phyloP scores from a whole-genome alignment of 2,113 vertebrate species.

The Platanista minor region DNA sequence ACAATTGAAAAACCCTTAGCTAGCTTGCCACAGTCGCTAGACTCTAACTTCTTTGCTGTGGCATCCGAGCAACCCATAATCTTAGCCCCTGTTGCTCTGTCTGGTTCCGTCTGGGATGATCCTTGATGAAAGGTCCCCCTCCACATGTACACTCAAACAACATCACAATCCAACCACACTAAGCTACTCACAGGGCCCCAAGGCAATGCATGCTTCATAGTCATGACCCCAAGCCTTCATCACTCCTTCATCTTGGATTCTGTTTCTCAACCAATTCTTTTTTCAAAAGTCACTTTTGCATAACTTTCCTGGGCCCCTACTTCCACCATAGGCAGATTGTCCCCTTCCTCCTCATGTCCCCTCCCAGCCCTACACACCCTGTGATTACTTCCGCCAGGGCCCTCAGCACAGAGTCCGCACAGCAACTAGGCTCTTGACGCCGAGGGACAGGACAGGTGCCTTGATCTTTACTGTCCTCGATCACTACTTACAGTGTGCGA shows the following conservation, averaged over 20 bases:
- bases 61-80: accelerated
- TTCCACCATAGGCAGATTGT: not conserved
- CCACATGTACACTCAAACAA: not conserved
- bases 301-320: accelerated
- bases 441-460: not conserved
- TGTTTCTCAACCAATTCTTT: not conserved
- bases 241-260: not conserved
- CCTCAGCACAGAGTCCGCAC: accelerated
- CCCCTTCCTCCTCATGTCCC: accelerated
- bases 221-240: accelerated
- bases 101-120: not conserved
- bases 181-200: accelerated
- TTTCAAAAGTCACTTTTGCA: not conserved
- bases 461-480: not conserved
- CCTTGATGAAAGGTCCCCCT: not conserved
- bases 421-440: not conserved
- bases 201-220: too few relatives aligned
- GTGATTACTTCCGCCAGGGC: accelerated
- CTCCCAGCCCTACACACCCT: accelerated
- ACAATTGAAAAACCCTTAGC: not conserved
- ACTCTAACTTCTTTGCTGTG: not conserved
- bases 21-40: not conserved
- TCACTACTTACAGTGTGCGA: not conserved
- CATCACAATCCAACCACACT: too few relatives aligned
- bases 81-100: not conserved